Base-by-base conservation (phyloP, 2,888 invertebrate genomes). In the Tholera decimalis region DNA sequence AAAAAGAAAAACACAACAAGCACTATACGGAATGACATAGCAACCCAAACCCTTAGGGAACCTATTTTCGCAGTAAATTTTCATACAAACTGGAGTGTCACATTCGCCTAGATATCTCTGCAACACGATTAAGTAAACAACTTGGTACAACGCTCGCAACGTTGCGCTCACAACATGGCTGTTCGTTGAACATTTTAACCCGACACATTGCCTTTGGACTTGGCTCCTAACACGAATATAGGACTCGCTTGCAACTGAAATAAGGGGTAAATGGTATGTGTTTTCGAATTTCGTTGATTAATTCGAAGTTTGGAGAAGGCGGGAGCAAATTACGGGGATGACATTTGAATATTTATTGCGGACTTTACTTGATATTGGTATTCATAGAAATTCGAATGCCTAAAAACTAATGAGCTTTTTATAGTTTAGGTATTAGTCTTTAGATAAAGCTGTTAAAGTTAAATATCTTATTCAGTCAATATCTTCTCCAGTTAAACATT, bases 91-190 rank as follows among this genome's bases (percentile, higher is more conserved):
- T 41, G 15, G n/a, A 24, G 46, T 74, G 74, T 68, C 56, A 73
- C 60, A 73, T 39, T 54, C 43, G 51, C 68, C 62, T 51, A 74
- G 35, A 57, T 56, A 47, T 61, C 30, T 62, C 57, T 39, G 54
- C 46, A 55, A 62, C 54, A 46, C 62, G 68, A 74, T 73, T 68
- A 69, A 51, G 69, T 61, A 62, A 66, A 74, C 62, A 73, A 68
- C 61, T 73, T 33, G 53, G 33, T 50, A 61, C 57, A 58, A 49
- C 33, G 20, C n/a, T 43, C 26, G 50, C 44, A 53, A 56, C 57
- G 50, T 37, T 55, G 54, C 22, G 61, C 54, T 57, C 33, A 72
- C 57, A 60, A 47, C 59, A 43, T 43, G 55, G 41, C 51, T 55
- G 44, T 55, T 58, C 54, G 41, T 28, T 68, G 62, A 50, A 58